Evolutionary conservation across 2,113 vertebrate genomes (phyloP), one percentile per base, ranked within the genome.

Genomic region (Ameiurus melas): DNA sequence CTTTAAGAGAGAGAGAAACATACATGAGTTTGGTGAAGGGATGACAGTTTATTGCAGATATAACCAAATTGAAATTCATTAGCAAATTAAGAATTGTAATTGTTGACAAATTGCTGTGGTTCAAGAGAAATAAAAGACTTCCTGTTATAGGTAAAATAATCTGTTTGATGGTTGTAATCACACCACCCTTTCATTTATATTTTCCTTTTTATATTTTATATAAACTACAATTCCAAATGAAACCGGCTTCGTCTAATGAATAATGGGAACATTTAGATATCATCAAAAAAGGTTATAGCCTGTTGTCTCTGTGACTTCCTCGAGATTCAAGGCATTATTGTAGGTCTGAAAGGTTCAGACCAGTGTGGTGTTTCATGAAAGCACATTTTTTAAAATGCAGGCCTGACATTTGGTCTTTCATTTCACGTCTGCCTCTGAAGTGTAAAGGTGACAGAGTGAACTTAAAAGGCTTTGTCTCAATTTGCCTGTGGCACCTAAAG

Each of bases 401-500:
- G 80, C 6, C 80, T 83, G 80, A 83, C 80, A 83, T 83, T 62
- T 83, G 58, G 25, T 83, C 80, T 83, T 83, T 83, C 57, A 83
- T 83, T 83, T 43, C 58, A 62, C 36, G 80, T 60, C 57, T 5
- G 55, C 57, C 33, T 82, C 80, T 82, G 80, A 82, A 36, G 75
- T 80, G 62, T 39, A 81, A 82, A 73, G 77, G 73, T 30, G 84
- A 83, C 43, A 14, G 84, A 82, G 53, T 53, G 62, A 78, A 80
- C 71, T 58, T 79, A 53, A 88, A 83, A 71, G 80, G 53, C 71
- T 73, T 84, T 77, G 70, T 57, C 62, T 77, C 68, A 58, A 85
- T 80, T 84, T 73, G 70, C 81, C 60, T 30, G 30, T 62, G 84
- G 87, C 84, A 71, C 77, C 89, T 85, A 30, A 77, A 71, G 66